A percentile compares a stretch with the other conserved stretches of the same genome.
phyloP scores from a whole-genome alignment of 2,797 vertebrate species.

The Tamandua tetradactyla region DNA sequence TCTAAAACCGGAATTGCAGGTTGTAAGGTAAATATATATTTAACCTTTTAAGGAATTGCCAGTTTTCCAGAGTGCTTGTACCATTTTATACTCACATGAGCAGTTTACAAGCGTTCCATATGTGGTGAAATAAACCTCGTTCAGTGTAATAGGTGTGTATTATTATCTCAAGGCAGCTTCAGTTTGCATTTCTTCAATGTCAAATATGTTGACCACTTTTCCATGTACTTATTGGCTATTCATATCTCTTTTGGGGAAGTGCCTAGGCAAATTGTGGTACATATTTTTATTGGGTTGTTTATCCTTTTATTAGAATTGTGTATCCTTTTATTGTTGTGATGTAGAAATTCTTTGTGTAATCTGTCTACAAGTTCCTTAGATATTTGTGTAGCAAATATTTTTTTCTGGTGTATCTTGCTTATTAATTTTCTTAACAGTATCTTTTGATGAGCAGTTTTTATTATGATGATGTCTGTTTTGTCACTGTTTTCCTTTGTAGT shows the following conservation, averaged over 20 bases:
- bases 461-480: too few relatives aligned
- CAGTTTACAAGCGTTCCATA: background rate
- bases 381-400: too few relatives aligned
- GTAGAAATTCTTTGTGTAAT: too few relatives aligned
- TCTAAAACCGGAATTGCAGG: background rate
- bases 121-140: background rate
- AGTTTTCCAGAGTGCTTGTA: background rate
- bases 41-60: background rate
- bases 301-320: background rate
- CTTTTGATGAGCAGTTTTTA: too few relatives aligned
- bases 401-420: too few relatives aligned
- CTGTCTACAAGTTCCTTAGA: too few relatives aligned
- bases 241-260: background rate
- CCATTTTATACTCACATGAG: background rate
- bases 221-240: background rate
- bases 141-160: accelerated
- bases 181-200: background rate
- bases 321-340: background rate
- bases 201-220: background rate
- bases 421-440: too few relatives aligned
- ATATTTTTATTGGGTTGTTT: background rate
- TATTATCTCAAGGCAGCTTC: background rate
- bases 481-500: too few relatives aligned
- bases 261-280: background rate
- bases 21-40: background rate